Base-by-base conservation (phyloP, 1,140 invertebrate genomes). In the Zaprionus gabonicus region DNA sequence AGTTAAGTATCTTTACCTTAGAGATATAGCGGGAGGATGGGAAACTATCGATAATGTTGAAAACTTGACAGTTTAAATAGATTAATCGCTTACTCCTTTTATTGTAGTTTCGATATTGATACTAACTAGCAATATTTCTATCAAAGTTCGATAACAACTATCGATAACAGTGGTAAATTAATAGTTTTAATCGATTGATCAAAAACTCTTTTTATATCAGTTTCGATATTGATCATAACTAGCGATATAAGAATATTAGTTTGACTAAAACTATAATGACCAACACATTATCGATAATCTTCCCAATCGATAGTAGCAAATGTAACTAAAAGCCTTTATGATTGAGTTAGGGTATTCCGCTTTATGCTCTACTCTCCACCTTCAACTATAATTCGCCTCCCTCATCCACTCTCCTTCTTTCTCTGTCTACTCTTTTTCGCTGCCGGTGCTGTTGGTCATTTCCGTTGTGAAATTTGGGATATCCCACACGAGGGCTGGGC, bases 401-500 rank as follows among this genome's bases (percentile, higher is more conserved):
- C 25, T 23, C 38, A 28, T 53, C 28, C 49, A 34, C 51, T 36
- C 28, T 28, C 7, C 1, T 1, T 44, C 59, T 41, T 62, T 36
- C 41, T 36, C 49, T 46, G 7, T 2, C 27, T 17, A 27, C 49
- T 65, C 51, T 27, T n/a, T 23, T 2, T n/a, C 15, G 15, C 28
- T 36, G 28, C 38, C 38, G 15, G n/a, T n/a, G 25, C 46, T 25
- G 28, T 23, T 41, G 65, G 71, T 76, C 70, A 75, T 81, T 85
- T 85, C 82, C 75, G 82, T 81, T 81, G 73, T 70, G 70, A 65
- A 80, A 75, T 84, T 84, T 75, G 49, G 75, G 66, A 68, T 81
- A 81, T 85, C 76, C 78, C 34, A 36, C 28, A 70, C 31, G 49
- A 55, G 41, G n/a, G 41, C 13, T 25, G 25, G 17, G 23, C 44